Percentiles rank a stretch among this genome's conserved stretches.
Evolutionary conservation across 2,888 invertebrate species (phyloP).

Genomic region (Hydroisotoma schaefferi): DNA sequence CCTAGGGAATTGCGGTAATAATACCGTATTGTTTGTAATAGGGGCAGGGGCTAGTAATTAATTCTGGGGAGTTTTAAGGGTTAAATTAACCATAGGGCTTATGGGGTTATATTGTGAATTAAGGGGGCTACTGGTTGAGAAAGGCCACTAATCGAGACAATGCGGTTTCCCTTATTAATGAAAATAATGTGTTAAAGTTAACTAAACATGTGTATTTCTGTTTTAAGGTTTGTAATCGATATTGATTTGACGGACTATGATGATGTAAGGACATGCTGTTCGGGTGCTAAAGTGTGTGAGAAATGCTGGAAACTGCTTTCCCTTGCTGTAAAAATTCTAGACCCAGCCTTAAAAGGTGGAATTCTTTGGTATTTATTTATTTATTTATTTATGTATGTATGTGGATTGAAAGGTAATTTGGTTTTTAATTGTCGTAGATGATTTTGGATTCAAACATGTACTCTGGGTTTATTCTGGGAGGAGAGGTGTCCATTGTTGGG

Average conservation of each 20-base stretch:
- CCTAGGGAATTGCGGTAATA: too few species aligned
- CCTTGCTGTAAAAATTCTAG: slow-evolving; percentile 85
- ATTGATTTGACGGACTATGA: slow-evolving; percentile 99
- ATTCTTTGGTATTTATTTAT: not conserved
- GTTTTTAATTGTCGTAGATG: slow-evolving; percentile 61
- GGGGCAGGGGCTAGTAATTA: too few species aligned
- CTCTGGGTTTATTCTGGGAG: slow-evolving; percentile 98
- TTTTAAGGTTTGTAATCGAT: slow-evolving; percentile 77
- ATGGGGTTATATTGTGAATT: too few species aligned
- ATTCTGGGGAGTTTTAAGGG: too few species aligned
- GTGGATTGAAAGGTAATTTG: not conserved
- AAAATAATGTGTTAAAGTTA: too few species aligned
- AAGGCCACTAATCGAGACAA: too few species aligned
- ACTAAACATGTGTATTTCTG: too few species aligned
- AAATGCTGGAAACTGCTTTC: slow-evolving; percentile 98
- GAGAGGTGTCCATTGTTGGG: slow-evolving; percentile 98
- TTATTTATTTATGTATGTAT: not conserved
- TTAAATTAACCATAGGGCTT: too few species aligned
- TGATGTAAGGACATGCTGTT: slow-evolving; percentile 87
- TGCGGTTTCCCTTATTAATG: too few species aligned
- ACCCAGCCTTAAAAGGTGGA: slow-evolving; percentile 73
- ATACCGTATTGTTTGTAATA: too few species aligned
- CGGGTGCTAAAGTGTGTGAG: slow-evolving; percentile 81
- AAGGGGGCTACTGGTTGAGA: too few species aligned
- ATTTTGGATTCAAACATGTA: slow-evolving; percentile 90